A percentile compares a stretch with the other conserved stretches of the same genome.
Conservation (phyloP, 1,140 invertebrate species). For the Eumeta japonica region DNA sequence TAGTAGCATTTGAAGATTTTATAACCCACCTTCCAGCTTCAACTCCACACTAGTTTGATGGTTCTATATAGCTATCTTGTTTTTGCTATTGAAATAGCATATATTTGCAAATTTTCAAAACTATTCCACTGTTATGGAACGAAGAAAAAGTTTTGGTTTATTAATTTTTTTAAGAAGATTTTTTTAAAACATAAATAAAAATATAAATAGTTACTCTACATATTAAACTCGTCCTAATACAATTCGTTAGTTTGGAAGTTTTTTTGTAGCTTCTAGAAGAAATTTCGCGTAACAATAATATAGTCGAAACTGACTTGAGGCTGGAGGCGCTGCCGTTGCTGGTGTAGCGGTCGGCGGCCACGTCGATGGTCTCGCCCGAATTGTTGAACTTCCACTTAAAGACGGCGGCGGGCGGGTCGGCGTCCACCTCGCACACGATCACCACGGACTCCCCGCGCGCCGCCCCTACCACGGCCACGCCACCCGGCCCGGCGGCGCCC, state of each 20-base stretch:
- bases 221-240: not conserved
- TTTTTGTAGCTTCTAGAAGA: no score
- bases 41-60: no score
- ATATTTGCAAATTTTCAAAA: no score
- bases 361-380: constrained; percentile 78
- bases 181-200: no score
- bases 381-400: constrained; percentile 93
- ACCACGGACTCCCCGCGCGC: constrained; percentile 79
- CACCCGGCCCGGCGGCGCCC: constrained; percentile 61
- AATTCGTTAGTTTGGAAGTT: no score
- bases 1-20: no score
- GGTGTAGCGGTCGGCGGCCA: constrained; percentile 70
- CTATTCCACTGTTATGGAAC: no score
- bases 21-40: no score
- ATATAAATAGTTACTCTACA: not conserved
- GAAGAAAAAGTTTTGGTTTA: no score
- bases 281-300: constrained; percentile 13
- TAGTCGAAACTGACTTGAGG: constrained; percentile 53
- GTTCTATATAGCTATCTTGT: no score
- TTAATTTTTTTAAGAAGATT: no score
- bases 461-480: constrained; percentile 76
- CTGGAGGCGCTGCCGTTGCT: constrained; percentile 68
- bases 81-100: no score
- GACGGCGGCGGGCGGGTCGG: constrained; percentile 77
- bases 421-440: constrained; percentile 82